Percentiles rank a stretch among this genome's conserved stretches.
These are phyloP conservation scores for Pachyrhynchus sulphureomaculatus DNA, from an alignment of 1,140 invertebrate genomes.

Conservation along the genomic window DNA sequence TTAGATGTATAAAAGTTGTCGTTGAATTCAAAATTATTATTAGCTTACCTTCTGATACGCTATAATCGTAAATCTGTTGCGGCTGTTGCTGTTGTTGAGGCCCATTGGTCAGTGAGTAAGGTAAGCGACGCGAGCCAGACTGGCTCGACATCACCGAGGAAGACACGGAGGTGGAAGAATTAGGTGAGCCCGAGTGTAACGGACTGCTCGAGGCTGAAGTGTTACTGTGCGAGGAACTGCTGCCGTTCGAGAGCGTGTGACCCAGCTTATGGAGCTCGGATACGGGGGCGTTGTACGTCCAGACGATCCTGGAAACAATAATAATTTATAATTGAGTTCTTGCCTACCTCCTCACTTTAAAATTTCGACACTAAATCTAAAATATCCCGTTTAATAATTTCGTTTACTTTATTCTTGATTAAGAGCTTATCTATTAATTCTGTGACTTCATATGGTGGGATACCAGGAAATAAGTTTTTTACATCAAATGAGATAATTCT, in stretches of 20 bases:
- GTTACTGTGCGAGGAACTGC: conserved; percentile 63
- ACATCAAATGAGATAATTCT: too few relatives aligned
- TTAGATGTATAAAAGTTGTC: too few relatives aligned
- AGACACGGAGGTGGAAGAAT: conserved; percentile 81
- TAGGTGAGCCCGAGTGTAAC: conserved; percentile 63
- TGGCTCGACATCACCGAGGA: conserved; percentile 82
- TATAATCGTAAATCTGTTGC: conserved; percentile 60
- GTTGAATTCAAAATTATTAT: too few relatives aligned
- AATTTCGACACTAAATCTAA: too few relatives aligned
- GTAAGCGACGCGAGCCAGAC: conserved; percentile 41
- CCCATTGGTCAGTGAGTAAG: conserved; percentile 42
- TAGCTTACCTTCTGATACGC: conserved; percentile 54
- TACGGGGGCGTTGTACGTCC: conserved; percentile 87
- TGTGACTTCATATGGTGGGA: too few relatives aligned
- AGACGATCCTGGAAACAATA: conserved; percentile 74
- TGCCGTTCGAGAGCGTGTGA: conserved; percentile 57
- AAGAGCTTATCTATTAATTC: too few relatives aligned
- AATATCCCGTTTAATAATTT: too few relatives aligned
- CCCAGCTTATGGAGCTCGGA: conserved; percentile 51
- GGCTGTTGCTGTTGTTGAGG: conserved; percentile 47
- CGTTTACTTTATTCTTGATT: too few relatives aligned
- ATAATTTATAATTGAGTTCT: too few relatives aligned
- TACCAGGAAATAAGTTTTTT: too few relatives aligned
- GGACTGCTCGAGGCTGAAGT: conserved; percentile 66
- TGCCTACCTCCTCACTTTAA: too few relatives aligned